Evolutionary conservation across 2,888 invertebrate genomes (phyloP).

Genomic region (Dione juno): DNA sequence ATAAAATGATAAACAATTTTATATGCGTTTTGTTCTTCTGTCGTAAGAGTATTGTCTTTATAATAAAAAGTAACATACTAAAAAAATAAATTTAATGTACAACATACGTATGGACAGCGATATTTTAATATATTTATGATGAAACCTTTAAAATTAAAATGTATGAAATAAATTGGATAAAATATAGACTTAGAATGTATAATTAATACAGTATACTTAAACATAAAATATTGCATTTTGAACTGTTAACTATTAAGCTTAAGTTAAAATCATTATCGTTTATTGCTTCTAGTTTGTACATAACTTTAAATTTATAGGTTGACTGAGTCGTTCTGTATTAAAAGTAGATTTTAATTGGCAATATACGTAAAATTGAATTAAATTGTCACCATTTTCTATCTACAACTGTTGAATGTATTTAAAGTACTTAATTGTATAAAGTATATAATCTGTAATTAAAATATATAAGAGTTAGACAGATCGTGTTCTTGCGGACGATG

Average conservation of each 20-base stretch:
- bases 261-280: constrained; percentile 23
- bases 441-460: background rate
- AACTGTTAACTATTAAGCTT: constrained; percentile 21
- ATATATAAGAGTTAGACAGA: too few species aligned
- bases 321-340: constrained; percentile 19
- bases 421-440: too few species aligned
- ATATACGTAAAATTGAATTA: constrained; percentile 19
- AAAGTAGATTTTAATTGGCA: constrained; percentile 21
- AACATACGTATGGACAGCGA: too few species aligned
- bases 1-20: too few species aligned
- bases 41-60: too few species aligned
- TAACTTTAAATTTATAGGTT: constrained; percentile 29
- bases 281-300: constrained; percentile 32
- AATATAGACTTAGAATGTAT: constrained; percentile 5
- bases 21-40: too few species aligned
- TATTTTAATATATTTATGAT: background rate
- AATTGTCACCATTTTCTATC: constrained; percentile 13
- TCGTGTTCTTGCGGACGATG: too few species aligned
- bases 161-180: background rate
- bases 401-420: background rate
- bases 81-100: too few species aligned
- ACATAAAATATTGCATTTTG: constrained; percentile 17
- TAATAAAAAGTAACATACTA: too few species aligned
- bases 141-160: constrained; percentile 1
- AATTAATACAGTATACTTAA: constrained; percentile 17